A percentile compares a stretch with the other conserved stretches of the same genome.
These are phyloP conservation scores for Capitulum mitella DNA, from an alignment of 2,888 invertebrate species.

Conservation along the genomic window DNA sequence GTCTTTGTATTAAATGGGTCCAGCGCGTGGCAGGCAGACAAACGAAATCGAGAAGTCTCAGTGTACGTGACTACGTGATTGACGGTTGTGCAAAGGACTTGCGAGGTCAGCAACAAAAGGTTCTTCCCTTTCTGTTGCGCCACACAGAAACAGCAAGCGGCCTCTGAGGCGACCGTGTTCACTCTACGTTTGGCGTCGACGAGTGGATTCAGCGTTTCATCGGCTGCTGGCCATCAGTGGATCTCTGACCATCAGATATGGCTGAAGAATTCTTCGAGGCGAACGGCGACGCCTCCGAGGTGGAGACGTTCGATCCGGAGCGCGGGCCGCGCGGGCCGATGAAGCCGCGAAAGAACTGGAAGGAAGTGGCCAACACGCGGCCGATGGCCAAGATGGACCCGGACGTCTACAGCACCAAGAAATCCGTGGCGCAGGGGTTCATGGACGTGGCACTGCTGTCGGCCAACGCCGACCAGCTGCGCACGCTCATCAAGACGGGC, in stretches of 20 bases:
- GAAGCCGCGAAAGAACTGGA: background rate
- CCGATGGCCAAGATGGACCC: background rate
- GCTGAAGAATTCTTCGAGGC: background rate
- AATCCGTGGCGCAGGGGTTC: conserved; percentile 1
- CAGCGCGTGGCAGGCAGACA: too few relatives aligned
- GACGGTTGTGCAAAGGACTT: too few relatives aligned
- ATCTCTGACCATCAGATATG: background rate
- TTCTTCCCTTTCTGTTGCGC: too few relatives aligned
- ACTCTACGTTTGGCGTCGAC: too few relatives aligned
- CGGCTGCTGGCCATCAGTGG: background rate
- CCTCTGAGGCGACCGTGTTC: too few relatives aligned
- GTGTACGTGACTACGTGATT: too few relatives aligned
- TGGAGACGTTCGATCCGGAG: conserved; percentile 1
- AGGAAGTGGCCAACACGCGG: background rate
- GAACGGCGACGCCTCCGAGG: background rate
- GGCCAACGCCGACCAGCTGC: conserved; percentile 7
- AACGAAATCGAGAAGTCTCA: too few relatives aligned
- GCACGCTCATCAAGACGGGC: conserved; percentile 4
- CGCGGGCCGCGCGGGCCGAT: background rate
- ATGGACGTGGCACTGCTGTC: conserved; percentile 10
- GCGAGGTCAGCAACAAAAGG: too few relatives aligned
- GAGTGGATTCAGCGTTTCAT: background rate
- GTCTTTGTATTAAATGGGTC: too few relatives aligned
- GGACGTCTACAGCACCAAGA: conserved; percentile 12
- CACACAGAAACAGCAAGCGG: too few relatives aligned